Evolutionary conservation across 1,140 invertebrate genomes (phyloP), one percentile per base, ranked within the genome.

Genomic region (Drosophila nigrodunni): DNA sequence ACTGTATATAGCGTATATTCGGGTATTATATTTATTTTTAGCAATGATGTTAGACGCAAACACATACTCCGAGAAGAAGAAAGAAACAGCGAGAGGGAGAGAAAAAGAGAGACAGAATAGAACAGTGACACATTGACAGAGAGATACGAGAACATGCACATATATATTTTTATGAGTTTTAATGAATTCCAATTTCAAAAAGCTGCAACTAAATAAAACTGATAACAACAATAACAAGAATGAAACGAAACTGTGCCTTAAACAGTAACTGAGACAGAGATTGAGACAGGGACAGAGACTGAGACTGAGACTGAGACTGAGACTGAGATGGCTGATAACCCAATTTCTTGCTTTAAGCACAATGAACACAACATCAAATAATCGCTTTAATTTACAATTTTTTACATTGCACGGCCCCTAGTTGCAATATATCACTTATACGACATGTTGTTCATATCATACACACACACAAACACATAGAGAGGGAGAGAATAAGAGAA

Each of bases 371-470:
- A 59, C 77, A 74, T 65, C 75, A 88, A 88, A 89, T 88, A 89
- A 88, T 89, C 80, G 64, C 75, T 88, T 88, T 82, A 88, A 88
- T 89, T 87, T 82, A 83, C 65, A 82, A 81, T 46, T 44, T 30
- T 69, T 76, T 67, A 86, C 66, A 75, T 64, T 82, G 80, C 15
- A 39, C 37, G 10, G 61, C 25, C 46, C 52, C 66, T 66, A 61
- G 73, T 79, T 66, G 64, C 58, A 41, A 35, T 76, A 66, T 72
- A 88, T 87, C 72, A 69, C 79, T 77, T 69, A 86, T 86, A 86
- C 78, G 67, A 77, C 83, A 82, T 82, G 82, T 76, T 76, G 78
- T 79, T 67, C 82, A 70, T 79, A 86, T 81, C 76, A 49, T 10
- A 62, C 34, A 47, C 37, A 59, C 15, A 25, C 2, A 59, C 7